Evolutionary conservation across 1,140 invertebrate species (phyloP), one percentile per base, ranked within the genome.

Genomic region (Vollenhovia emeryi): DNA sequence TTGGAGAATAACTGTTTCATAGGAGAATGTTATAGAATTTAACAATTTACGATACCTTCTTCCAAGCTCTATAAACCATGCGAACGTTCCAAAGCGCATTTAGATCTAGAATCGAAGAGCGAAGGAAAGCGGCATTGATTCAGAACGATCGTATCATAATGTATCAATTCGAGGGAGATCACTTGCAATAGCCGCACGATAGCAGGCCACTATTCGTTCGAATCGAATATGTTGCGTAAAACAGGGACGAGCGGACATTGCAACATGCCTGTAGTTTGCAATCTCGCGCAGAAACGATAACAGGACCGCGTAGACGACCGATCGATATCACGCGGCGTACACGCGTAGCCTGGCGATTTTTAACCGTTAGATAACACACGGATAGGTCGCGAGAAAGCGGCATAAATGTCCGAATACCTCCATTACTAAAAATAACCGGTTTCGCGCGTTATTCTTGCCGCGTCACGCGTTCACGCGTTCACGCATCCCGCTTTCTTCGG

Each of bases 361-460:
- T 64, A 40, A 27, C 13, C 21, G 18, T 64, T 78, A 64, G 59
- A 50, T 78, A 78, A 78, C 43, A 36, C 40, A 6, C 15, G n/a
- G 57, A 50, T 33, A 48, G 36, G 2, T 21, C 18, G 57, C 74
- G 74, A 64, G 74, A 78, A 52, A 79, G 48, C 21, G 45, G 6
- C 30, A 69, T 68, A 69, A 79, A 43, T 27, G 18, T 27, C 24
- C 33, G 33, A 69, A 79, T 76, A 76, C 55, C 18, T 30, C 11
- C 3, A 69, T 79, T n/a, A 79, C 9, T 79, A 52, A 79, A 55
- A 79, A 69, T 79, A 79, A 79, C 45, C 62, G 45, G 33, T 69
- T 52, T 21, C 9, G 3, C 48, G 33, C 24, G 15, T 79, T 66
- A 79, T 40, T 78, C 30, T 66, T 50, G 43, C 76, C 45, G 45